Base-by-base conservation (phyloP, 2,113 vertebrate genomes). In the Lepus europaeus region DNA sequence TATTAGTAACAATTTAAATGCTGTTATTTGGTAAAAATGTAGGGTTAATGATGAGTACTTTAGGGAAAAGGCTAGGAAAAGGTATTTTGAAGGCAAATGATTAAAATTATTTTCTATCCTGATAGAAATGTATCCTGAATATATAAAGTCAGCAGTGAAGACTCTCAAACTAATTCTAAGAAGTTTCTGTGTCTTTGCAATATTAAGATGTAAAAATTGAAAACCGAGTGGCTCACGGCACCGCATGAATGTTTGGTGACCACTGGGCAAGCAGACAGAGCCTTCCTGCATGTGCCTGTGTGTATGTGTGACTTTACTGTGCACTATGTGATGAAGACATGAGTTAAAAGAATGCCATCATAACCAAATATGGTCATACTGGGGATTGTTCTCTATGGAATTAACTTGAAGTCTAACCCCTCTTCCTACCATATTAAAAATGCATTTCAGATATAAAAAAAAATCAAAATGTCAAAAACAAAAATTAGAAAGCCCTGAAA, bases 111-210 rank as follows among this genome's bases (percentile, higher is more conserved):
- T 79, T 25, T 70, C 7, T 17, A 3, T 29, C 6, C 0, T 4
- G 10, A 9, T 51, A 23, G 5, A 61, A 66, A 36, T 61, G 92
- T 66, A 20, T 36, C 8, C 11, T 63, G 8, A 53, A 27, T 10
- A 2, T 3, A 1, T 7, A 20, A n/a, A 29, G 11, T 27, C 77
- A 2, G 0, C 0, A 16, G 4, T 56, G 9, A 89, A 66, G 63
- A 51, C 14, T 89, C 84, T 61, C 36, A 51, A 22, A 5, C 31
- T 49, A 2, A 73, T 68, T 81, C 73, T 79, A 33, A 81, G 70
- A 63, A 86, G 20, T 61, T 92, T 73, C 39, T 87, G 22, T 73
- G 49, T 64, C n/a, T 90, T 51, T 73, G 49, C 27, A 93, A 69
- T 39, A 19, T n/a, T 68, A 81, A n/a, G 12, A 53, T 51, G 17